Conservation (phyloP, 2,113 vertebrate species). For the Megaptera novaeangliae region DNA sequence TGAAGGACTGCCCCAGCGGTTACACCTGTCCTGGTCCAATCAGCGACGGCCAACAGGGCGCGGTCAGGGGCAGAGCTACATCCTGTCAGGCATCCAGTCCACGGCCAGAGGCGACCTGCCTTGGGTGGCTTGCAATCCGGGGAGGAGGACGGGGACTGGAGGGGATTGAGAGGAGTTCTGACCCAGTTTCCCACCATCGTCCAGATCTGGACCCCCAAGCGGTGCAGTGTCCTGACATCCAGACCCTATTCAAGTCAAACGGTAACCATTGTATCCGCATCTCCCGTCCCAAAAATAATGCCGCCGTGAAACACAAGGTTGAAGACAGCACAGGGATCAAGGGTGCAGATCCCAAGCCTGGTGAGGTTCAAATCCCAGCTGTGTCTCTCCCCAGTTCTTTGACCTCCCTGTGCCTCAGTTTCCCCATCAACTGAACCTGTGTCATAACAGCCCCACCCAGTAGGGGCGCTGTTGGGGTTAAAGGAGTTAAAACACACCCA, state of each 20-base stretch:
- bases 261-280: not conserved
- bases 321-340: not conserved
- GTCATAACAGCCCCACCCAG: not conserved
- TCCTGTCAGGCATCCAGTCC: not conserved
- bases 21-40: not conserved
- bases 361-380: not conserved
- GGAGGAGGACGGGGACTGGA: not conserved
- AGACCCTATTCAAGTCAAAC: not conserved
- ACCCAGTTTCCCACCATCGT: not conserved
- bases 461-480: not conserved
- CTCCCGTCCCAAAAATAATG: not conserved
- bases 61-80: not conserved
- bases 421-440: not conserved
- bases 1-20: not conserved
- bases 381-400: not conserved
- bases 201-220: not conserved
- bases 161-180: not conserved
- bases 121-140: not conserved
- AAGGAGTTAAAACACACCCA: not conserved
- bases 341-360: not conserved
- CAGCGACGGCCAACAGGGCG: not conserved
- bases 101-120: fast-evolving
- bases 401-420: not conserved
- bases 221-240: not conserved
- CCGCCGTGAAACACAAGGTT: not conserved